These are phyloP conservation scores for Burhinus bistriatus DNA, from an alignment of 2,113 vertebrate genomes.

Conservation along the genomic window DNA sequence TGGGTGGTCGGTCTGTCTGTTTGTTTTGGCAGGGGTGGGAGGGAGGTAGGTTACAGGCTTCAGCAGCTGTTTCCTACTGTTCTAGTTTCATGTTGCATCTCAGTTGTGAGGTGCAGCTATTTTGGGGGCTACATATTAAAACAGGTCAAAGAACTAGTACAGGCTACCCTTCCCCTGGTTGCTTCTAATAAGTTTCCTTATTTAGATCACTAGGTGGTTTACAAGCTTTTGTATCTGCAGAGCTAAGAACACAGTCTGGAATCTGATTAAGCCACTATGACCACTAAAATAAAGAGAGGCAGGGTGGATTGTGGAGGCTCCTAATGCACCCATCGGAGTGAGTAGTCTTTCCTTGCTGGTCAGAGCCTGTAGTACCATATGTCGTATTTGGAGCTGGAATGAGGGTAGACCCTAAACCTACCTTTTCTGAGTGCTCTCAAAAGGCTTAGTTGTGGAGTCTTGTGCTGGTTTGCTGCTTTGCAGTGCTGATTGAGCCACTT, in stretches of 20 bases:
- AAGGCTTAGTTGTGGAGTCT: neutral
- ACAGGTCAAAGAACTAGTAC: neutral
- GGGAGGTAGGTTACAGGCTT: neutral
- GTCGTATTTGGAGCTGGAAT: neutral
- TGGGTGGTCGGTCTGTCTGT: neutral
- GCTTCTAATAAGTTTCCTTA: neutral
- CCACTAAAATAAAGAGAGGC: neutral
- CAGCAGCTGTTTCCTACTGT: neutral
- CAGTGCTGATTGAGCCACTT: neutral
- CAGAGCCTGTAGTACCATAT: neutral
- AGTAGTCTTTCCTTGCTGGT: neutral
- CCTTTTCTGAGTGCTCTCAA: neutral
- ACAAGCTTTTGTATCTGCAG: neutral
- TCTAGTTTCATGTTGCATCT: neutral
- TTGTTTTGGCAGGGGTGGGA: neutral
- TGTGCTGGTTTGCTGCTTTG: neutral
- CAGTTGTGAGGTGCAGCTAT: neutral
- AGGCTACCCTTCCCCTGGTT: neutral
- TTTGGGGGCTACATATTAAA: neutral
- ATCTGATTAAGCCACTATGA: neutral
- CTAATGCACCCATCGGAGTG: fast-evolving
- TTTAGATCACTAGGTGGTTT: neutral
- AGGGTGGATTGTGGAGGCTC: neutral
- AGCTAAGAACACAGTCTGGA: neutral
- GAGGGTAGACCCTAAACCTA: neutral